Percentiles rank a stretch among this genome's conserved stretches.
These are phyloP conservation scores for Phengaris alcon DNA, from an alignment of 2,888 invertebrate genomes.

Conservation along the genomic window DNA sequence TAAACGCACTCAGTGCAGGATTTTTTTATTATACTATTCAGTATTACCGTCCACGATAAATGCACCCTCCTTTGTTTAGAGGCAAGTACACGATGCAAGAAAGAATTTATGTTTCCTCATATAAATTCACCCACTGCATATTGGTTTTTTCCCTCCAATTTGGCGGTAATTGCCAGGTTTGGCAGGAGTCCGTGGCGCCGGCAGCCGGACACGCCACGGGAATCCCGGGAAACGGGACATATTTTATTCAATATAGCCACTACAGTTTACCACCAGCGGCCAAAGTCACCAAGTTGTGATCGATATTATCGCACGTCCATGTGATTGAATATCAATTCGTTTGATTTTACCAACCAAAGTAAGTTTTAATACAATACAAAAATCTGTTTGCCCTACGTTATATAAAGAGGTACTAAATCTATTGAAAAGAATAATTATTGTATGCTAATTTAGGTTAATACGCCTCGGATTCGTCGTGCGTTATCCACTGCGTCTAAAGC, in stretches of 20 bases:
- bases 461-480: background rate
- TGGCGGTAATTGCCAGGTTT: slow-evolving; percentile 16
- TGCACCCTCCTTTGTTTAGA: background rate
- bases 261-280: background rate
- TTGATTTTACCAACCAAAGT: background rate
- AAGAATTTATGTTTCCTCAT: slow-evolving; percentile 1
- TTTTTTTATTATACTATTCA: too few species aligned
- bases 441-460: too few species aligned
- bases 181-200: slow-evolving; percentile 3
- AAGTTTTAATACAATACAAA: too few species aligned
- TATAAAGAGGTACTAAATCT: too few species aligned
- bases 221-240: background rate
- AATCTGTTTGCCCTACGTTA: too few species aligned
- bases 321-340: background rate
- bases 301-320: background rate
- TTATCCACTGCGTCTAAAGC: background rate
- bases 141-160: slow-evolving; percentile 21
- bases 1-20: too few species aligned
- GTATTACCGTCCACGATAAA: background rate
- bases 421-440: too few species aligned
- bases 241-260: background rate
- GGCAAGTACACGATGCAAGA: too few species aligned
- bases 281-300: background rate
- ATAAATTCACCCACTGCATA: slow-evolving; percentile 2
- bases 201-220: background rate